Percentiles rank a stretch among this genome's conserved stretches.
Conservation (phyloP, 2,888 invertebrate species). For the Cheilosia scutellata region DNA sequence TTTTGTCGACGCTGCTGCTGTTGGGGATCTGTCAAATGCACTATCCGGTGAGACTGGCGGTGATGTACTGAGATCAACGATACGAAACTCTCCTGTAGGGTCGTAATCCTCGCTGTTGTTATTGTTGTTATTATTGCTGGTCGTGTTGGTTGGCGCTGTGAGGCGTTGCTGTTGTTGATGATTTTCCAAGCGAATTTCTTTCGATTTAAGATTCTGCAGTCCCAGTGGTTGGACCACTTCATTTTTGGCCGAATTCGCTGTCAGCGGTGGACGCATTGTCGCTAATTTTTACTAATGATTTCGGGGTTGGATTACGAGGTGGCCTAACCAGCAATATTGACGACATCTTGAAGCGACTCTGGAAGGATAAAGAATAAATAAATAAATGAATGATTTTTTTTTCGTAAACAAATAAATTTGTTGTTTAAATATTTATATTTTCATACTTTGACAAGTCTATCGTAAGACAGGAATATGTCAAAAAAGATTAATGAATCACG, state of each 20-base stretch:
- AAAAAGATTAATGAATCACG: too few species aligned
- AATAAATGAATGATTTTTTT: too few species aligned
- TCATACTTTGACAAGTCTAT: too few species aligned
- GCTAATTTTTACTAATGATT: conserved; percentile 25
- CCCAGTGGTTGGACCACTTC: conserved; percentile 68
- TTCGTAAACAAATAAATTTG: conserved; percentile 7
- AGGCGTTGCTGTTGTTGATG: conserved; percentile 48
- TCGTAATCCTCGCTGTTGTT: conserved; percentile 56
- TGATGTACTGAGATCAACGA: conserved; percentile 78
- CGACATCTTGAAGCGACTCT: conserved; percentile 70
- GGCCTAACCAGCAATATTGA: conserved; percentile 46
- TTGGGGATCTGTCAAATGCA: conserved; percentile 61
- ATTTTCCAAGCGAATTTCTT: conserved; percentile 52
- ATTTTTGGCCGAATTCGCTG: conserved; percentile 66
- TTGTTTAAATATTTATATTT: not conserved
- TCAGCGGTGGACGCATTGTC: conserved; percentile 69
- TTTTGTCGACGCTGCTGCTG: conserved; percentile 12
- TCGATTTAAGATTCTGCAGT: conserved; percentile 56
- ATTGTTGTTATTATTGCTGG: conserved; percentile 28
- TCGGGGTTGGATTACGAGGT: conserved; percentile 28
- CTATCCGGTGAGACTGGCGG: conserved; percentile 70
- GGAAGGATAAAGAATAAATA: not conserved
- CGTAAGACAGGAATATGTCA: not conserved
- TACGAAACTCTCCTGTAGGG: conserved; percentile 75
- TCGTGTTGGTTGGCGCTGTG: conserved; percentile 35